Evolutionary conservation across 2,888 invertebrate species (phyloP).

Genomic region (Strigamia crassipes): DNA sequence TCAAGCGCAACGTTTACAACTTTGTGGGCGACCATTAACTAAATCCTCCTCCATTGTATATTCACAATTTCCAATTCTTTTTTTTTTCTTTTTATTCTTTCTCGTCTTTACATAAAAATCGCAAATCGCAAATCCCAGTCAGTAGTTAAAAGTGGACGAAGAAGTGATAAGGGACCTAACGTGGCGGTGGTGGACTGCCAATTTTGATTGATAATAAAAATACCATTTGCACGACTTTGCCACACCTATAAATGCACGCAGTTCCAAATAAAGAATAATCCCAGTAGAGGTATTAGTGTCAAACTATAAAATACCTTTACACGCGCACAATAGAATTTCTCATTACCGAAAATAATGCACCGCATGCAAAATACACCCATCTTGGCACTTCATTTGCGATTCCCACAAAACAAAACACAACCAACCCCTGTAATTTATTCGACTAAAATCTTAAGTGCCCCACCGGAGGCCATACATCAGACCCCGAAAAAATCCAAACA

Average conservation of each 20-base stretch:
- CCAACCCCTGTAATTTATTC: not conserved
- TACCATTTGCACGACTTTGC: not conserved
- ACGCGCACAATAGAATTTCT: not conserved
- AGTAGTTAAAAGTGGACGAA: constrained; percentile 12
- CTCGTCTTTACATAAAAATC: not conserved
- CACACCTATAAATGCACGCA: constrained; percentile 2
- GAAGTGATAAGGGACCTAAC: not conserved
- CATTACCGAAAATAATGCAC: not conserved
- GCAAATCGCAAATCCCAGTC: not conserved
- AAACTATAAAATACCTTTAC: constrained; percentile 6
- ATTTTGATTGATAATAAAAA: constrained; percentile 5
- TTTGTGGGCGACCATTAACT: not conserved
- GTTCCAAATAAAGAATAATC: constrained; percentile 1
- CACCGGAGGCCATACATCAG: not conserved
- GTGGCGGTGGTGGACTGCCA: not conserved
- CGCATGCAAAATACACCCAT: not conserved
- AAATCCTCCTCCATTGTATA: constrained; percentile 18
- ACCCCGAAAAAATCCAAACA: no score
- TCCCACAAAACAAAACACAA: not conserved
- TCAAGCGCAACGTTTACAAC: constrained; percentile 26
- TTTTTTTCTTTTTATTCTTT: not conserved
- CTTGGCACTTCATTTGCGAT: not conserved
- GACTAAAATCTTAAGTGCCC: not conserved
- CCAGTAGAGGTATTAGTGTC: constrained; percentile 5
- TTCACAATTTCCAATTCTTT: no score